Conservation (phyloP, 2,797 vertebrate species). For the Graptemys geographica region DNA sequence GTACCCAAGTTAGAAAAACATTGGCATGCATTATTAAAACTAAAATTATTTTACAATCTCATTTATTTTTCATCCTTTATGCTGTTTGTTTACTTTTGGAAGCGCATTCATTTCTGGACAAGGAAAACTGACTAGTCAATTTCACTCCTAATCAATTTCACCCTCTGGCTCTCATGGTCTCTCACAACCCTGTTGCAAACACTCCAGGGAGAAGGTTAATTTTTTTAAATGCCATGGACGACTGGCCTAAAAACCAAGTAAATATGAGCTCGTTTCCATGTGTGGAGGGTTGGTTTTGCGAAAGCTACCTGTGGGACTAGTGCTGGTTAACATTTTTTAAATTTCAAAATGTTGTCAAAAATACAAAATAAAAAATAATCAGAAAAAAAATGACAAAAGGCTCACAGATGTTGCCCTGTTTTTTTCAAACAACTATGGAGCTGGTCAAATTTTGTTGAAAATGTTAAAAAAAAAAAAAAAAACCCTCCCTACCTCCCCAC, state of each 20-base stretch:
- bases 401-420: neutral
- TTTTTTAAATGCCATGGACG: too few species aligned
- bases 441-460: neutral
- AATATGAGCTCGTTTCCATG: neutral
- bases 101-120: neutral
- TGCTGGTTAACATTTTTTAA: neutral
- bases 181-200: neutral
- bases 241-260: neutral
- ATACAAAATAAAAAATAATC: neutral
- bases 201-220: neutral
- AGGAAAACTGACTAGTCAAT: neutral
- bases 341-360: neutral
- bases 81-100: neutral
- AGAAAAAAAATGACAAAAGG: neutral
- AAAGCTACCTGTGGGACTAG: neutral
- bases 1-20: neutral
- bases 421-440: neutral
- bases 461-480: too few species aligned
- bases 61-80: neutral
- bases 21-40: neutral
- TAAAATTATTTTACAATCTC: neutral
- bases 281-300: neutral
- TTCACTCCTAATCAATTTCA: neutral
- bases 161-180: neutral
- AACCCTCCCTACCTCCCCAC: too few species aligned